These are phyloP conservation scores for Prosapia bicincta DNA, from an alignment of 2,888 invertebrate genomes.

Conservation along the genomic window DNA sequence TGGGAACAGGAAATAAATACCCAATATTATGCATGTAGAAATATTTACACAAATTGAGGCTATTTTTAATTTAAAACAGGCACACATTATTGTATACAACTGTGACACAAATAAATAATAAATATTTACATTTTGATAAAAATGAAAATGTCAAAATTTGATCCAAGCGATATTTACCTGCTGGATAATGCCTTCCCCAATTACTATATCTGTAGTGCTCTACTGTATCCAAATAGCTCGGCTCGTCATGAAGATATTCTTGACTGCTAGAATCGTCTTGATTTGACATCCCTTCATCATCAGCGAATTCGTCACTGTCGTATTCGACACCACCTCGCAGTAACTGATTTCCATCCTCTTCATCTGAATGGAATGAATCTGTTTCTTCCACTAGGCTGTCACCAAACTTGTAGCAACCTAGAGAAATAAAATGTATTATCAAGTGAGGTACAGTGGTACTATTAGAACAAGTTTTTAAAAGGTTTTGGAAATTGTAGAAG, in stretches of 20 bases:
- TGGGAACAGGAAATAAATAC: too few relatives aligned
- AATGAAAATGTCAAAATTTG: too few relatives aligned
- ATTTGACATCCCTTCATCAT: conserved; percentile 55
- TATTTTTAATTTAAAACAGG: too few relatives aligned
- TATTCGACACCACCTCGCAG: conserved; percentile 50
- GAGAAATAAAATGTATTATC: too few relatives aligned
- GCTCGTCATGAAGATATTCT: conserved; percentile 50
- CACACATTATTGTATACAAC: too few relatives aligned
- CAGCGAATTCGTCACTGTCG: conserved; percentile 54
- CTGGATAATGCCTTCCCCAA: conserved; percentile 21
- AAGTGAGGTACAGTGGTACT: too few relatives aligned
- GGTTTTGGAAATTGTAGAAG: too few relatives aligned
- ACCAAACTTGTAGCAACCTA: conserved; percentile 66
- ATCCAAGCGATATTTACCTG: conserved; percentile 6
- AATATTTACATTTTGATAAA: too few relatives aligned
- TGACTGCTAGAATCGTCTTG: conserved; percentile 54
- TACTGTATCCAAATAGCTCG: conserved; percentile 43
- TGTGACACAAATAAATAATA: too few relatives aligned
- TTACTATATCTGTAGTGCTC: conserved; percentile 26
- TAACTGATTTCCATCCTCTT: conserved; percentile 41
- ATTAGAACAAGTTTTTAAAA: too few relatives aligned
- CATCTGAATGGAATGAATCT: conserved; percentile 73
- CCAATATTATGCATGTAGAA: too few relatives aligned
- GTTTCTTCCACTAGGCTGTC: conserved; percentile 61
- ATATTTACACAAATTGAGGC: too few relatives aligned